phyloP scores from a whole-genome alignment of 1,140 invertebrate species.

The Drosophila lacteicornis region DNA sequence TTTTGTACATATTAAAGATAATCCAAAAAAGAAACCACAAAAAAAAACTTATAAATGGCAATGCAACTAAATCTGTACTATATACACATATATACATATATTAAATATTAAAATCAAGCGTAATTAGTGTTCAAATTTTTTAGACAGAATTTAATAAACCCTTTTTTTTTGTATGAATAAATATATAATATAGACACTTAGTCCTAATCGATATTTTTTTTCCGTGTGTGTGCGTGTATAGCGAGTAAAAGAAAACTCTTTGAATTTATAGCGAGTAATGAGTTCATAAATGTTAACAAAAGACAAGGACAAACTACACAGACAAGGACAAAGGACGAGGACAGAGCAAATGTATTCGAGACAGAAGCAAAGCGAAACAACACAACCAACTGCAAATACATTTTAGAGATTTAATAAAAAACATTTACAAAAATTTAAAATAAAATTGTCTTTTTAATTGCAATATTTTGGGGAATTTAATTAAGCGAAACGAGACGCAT shows the following conservation, averaged over 20 bases:
- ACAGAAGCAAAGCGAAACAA: constrained; percentile 47
- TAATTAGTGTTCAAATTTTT: constrained; percentile 62
- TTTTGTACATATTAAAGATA: constrained; percentile 50
- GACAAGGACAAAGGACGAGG: constrained; percentile 4
- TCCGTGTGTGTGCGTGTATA: constrained; percentile 60
- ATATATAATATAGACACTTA: constrained; percentile 49
- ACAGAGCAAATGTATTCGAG: constrained; percentile 43
- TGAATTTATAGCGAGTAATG: constrained; percentile 78
- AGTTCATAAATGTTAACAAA: constrained; percentile 72
- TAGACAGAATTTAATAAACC: constrained; percentile 48
- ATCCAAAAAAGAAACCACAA: constrained; percentile 13
- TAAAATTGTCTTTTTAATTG: not conserved
- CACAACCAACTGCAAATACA: constrained; percentile 40
- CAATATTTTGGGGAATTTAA: not conserved
- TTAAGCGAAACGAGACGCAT: not conserved
- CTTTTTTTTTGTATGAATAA: constrained; percentile 56
- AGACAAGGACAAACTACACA: constrained; percentile 6
- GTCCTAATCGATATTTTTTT: constrained; percentile 52
- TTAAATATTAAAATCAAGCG: constrained; percentile 23
- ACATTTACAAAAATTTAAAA: constrained; percentile 57
- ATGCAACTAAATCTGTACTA: constrained; percentile 56
- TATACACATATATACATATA: constrained; percentile 40
- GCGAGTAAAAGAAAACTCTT: constrained; percentile 63
- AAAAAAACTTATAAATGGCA: constrained; percentile 45
- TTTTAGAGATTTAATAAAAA: constrained; percentile 67